phyloP scores from a whole-genome alignment of 2,888 invertebrate genomes.

The Oegoconia quadripuncta region DNA sequence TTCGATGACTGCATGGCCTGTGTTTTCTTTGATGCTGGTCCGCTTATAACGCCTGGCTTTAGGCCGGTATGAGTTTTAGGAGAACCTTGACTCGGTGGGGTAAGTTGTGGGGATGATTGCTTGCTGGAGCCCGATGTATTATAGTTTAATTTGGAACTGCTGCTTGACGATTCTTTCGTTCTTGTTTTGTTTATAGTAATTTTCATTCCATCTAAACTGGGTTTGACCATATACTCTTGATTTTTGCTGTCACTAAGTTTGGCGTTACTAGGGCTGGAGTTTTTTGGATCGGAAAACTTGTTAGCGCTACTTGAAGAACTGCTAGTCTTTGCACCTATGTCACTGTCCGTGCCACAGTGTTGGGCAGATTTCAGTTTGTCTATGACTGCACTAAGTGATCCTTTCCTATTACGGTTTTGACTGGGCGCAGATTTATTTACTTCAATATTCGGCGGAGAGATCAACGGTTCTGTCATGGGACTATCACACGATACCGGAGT shows the following conservation, averaged over 20 bases:
- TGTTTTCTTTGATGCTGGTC: slow-evolving; percentile 91
- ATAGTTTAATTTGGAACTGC: slow-evolving; percentile 65
- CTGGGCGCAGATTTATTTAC: slow-evolving; percentile 80
- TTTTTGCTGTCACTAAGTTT: slow-evolving; percentile 79
- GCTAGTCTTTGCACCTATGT: slow-evolving; percentile 65
- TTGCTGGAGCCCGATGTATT: slow-evolving; percentile 65
- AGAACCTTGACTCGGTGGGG: slow-evolving; percentile 80
- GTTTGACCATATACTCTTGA: slow-evolving; percentile 93
- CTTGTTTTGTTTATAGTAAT: slow-evolving; percentile 94
- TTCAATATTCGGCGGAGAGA: slow-evolving; percentile 77
- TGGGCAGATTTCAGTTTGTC: slow-evolving; percentile 91
- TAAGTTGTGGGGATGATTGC: slow-evolving; percentile 68
- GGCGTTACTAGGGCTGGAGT: slow-evolving; percentile 54
- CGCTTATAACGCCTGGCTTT: slow-evolving; percentile 91
- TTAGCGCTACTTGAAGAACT: slow-evolving; percentile 60
- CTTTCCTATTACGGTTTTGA: slow-evolving; percentile 84
- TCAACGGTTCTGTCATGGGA: slow-evolving; percentile 60
- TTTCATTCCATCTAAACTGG: slow-evolving; percentile 93
- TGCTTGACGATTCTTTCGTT: slow-evolving; percentile 82
- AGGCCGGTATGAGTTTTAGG: slow-evolving; percentile 90
- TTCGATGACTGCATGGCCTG: slow-evolving; percentile 80
- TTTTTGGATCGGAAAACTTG: slow-evolving; percentile 73
- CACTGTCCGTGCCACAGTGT: slow-evolving; percentile 79
- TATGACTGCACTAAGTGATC: slow-evolving; percentile 90
- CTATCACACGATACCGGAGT: slow-evolving; percentile 75